Conservation (phyloP, 2,888 invertebrate genomes). For the Malthinus flaveolus region DNA sequence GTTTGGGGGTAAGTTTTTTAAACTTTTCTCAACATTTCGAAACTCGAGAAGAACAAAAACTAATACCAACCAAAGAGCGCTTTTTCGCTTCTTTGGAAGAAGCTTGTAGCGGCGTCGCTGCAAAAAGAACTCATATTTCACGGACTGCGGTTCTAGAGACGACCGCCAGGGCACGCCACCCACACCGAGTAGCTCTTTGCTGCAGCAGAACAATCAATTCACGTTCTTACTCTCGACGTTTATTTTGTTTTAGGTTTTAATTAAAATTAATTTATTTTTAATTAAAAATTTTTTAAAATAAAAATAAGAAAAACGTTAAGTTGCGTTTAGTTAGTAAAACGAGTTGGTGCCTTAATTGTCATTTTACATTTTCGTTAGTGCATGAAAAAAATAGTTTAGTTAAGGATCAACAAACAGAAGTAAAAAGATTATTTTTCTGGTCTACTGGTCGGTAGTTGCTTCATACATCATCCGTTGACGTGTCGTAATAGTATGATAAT, state of each 20-base stretch:
- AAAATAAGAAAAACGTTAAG: neutral
- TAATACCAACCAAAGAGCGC: neutral
- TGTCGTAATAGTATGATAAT: conserved; percentile 58
- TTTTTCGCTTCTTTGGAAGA: neutral
- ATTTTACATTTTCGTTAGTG: too few species aligned
- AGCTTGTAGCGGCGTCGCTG: conserved; percentile 20
- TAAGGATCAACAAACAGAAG: neutral
- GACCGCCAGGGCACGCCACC: conserved; percentile 43
- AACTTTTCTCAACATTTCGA: too few species aligned
- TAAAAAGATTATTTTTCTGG: conserved; percentile 47
- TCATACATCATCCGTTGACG: conserved; percentile 57
- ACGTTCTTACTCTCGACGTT: conserved; percentile 6
- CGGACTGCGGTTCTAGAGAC: conserved; percentile 43
- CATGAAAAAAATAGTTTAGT: neutral
- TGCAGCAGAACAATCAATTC: conserved; percentile 31
- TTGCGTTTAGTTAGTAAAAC: neutral
- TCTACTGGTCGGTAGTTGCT: conserved; percentile 50
- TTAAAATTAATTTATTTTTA: neutral
- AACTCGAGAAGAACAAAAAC: too few species aligned
- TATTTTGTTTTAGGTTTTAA: neutral
- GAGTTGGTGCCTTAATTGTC: too few species aligned
- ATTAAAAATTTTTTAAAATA: neutral
- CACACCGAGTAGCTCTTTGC: conserved; percentile 25
- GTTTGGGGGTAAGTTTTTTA: too few species aligned
- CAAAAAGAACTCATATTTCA: conserved; percentile 47